Conservation (phyloP, 2,888 invertebrate genomes). For the Chymomyza caudatula region DNA sequence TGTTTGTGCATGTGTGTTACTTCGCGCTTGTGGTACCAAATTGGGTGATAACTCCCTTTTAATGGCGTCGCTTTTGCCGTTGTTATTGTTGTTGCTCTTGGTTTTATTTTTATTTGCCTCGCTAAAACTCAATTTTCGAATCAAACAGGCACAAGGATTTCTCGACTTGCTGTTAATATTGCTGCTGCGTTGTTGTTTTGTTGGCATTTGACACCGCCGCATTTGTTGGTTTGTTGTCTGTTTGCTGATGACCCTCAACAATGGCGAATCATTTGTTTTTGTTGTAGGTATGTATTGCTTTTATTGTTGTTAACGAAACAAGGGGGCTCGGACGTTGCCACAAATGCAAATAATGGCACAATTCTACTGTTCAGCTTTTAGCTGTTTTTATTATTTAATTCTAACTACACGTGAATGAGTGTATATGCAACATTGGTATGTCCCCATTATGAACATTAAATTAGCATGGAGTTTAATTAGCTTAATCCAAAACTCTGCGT, state of each 20-base stretch:
- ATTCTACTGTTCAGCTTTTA: constrained; percentile 64
- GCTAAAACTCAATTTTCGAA: constrained; percentile 73
- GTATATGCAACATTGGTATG: neutral
- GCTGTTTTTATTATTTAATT: constrained; percentile 70
- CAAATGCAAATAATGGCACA: constrained; percentile 76
- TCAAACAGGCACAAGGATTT: constrained; percentile 69
- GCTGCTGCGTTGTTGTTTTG: neutral
- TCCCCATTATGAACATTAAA: neutral
- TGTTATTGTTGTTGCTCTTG: constrained; percentile 41
- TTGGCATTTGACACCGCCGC: too few relatives aligned
- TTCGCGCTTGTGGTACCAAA: constrained; percentile 64
- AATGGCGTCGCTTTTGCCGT: constrained; percentile 49
- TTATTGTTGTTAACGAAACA: constrained; percentile 46
- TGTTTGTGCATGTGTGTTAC: constrained; percentile 64
- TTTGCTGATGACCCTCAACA: neutral
- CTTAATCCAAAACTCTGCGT: too few relatives aligned
- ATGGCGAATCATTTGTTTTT: constrained; percentile 14
- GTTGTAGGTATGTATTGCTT: constrained; percentile 35
- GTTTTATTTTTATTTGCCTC: constrained; percentile 68
- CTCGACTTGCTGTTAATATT: constrained; percentile 20
- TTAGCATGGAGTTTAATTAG: too few relatives aligned
- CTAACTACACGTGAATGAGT: constrained; percentile 20
- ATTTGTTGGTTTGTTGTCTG: neutral
- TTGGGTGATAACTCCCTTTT: constrained; percentile 70
- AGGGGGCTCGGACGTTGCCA: constrained; percentile 54